A percentile compares a stretch with the other conserved stretches of the same genome.
Conservation (phyloP, 1,140 invertebrate species). For the Proctacanthus coquilletti region DNA sequence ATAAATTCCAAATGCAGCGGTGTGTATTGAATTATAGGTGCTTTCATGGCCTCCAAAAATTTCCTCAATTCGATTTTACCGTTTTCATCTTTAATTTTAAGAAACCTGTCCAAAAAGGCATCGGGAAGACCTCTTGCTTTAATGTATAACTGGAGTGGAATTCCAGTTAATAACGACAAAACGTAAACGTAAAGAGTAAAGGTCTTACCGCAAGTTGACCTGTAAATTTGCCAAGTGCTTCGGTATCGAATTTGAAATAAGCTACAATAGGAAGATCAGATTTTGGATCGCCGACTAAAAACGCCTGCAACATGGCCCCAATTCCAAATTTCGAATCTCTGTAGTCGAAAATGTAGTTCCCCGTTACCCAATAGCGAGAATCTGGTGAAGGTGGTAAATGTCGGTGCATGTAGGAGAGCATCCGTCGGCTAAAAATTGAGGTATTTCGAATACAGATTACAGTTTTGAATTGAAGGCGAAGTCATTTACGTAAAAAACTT, state of each 20-base stretch:
- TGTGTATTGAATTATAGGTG: conserved; percentile 30
- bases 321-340: conserved; percentile 40
- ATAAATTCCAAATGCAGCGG: conserved; percentile 40
- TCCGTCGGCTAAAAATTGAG: conserved; percentile 31
- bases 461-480: neutral
- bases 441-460: neutral
- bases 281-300: conserved; percentile 40
- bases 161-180: no score
- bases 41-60: conserved; percentile 34
- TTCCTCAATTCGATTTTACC: conserved; percentile 32
- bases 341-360: conserved; percentile 48
- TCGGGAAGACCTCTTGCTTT: conserved; percentile 37
- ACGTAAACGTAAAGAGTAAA: no score
- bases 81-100: conserved; percentile 26
- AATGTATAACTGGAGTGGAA: conserved; percentile 39
- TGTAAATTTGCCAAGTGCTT: conserved; percentile 37
- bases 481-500: neutral
- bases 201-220: conserved; percentile 37
- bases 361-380: conserved; percentile 38
- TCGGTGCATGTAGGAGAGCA: conserved; percentile 41
- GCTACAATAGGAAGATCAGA: conserved; percentile 43
- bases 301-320: conserved; percentile 39
- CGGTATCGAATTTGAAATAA: conserved; percentile 40
- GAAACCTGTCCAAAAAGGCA: conserved; percentile 23
- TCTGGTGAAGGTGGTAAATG: conserved; percentile 33